phyloP scores from a whole-genome alignment of 2,113 vertebrate genomes.

The Spea multiplicata region DNA sequence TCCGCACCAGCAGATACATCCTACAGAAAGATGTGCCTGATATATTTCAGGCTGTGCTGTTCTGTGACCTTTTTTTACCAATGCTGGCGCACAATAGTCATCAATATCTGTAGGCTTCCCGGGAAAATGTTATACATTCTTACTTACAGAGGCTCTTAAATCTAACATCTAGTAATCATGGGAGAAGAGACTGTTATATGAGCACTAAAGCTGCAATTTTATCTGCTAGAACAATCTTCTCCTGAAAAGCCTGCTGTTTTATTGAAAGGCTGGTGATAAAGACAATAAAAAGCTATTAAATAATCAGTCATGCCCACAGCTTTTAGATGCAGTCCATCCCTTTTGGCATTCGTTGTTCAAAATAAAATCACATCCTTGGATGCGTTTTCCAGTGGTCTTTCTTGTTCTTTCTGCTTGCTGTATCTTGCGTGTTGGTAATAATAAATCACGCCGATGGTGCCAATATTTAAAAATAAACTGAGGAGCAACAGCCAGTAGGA shows the following conservation, averaged over 20 bases:
- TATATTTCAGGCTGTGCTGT: too few species aligned
- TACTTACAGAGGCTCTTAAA: background rate
- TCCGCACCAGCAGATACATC: too few species aligned
- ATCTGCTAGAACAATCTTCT: conserved; percentile 1
- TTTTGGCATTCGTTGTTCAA: conserved; percentile 36
- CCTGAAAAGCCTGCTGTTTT: conserved; percentile 23
- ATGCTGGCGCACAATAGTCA: too few species aligned
- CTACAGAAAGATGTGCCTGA: too few species aligned
- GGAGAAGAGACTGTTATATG: conserved; percentile 1
- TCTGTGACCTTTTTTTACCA: too few species aligned
- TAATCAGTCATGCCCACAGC: conserved; percentile 12
- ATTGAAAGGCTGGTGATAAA: background rate
- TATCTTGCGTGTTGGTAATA: conserved; percentile 75
- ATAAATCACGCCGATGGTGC: conserved; percentile 63
- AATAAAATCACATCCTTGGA: conserved; percentile 85
- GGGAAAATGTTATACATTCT: background rate
- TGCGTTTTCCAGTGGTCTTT: conserved; percentile 79
- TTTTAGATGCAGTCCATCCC: background rate
- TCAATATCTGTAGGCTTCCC: background rate
- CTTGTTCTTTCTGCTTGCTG: conserved; percentile 71
- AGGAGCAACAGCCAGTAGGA: conserved; percentile 81
- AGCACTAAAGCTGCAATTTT: conserved; percentile 8
- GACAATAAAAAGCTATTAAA: conserved; percentile 15
- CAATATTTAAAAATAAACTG: conserved; percentile 53
- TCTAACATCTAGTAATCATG: background rate